Conservation (phyloP, 2,113 vertebrate genomes). For the Ptyas mucosa region DNA sequence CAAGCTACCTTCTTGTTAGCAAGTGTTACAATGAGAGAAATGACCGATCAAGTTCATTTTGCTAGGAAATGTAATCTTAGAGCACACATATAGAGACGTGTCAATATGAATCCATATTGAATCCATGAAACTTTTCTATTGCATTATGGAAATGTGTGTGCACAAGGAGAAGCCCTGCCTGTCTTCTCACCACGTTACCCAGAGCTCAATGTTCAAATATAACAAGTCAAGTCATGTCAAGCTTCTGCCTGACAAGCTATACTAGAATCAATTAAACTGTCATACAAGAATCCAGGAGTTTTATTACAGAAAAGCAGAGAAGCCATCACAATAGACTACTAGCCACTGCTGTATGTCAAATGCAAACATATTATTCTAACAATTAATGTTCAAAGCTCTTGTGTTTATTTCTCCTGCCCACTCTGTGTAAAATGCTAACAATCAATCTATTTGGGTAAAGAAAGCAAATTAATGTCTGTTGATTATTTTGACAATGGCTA, state of each 20-base stretch:
- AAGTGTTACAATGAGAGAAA: neutral
- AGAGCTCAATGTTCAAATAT: neutral
- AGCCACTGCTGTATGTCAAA: neutral
- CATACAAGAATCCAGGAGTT: neutral
- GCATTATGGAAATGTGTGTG: neutral
- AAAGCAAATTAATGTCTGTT: neutral
- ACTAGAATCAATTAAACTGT: neutral
- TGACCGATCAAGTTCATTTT: conserved; percentile 14
- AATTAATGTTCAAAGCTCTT: neutral
- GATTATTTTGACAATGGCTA: neutral
- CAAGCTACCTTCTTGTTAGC: neutral
- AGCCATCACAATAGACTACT: neutral
- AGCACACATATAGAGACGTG: neutral
- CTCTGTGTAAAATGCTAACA: neutral
- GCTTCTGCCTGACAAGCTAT: neutral
- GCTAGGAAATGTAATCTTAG: neutral
- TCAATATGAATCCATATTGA: neutral
- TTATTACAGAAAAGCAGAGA: neutral
- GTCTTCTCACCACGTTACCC: neutral
- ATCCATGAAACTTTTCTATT: neutral
- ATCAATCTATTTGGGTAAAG: neutral
- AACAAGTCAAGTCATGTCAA: neutral
- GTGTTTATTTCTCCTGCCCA: neutral
- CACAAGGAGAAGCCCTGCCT: neutral
- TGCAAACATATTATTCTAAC: neutral